phyloP scores from a whole-genome alignment of 2,797 vertebrate genomes.

The Diceros bicornis region DNA sequence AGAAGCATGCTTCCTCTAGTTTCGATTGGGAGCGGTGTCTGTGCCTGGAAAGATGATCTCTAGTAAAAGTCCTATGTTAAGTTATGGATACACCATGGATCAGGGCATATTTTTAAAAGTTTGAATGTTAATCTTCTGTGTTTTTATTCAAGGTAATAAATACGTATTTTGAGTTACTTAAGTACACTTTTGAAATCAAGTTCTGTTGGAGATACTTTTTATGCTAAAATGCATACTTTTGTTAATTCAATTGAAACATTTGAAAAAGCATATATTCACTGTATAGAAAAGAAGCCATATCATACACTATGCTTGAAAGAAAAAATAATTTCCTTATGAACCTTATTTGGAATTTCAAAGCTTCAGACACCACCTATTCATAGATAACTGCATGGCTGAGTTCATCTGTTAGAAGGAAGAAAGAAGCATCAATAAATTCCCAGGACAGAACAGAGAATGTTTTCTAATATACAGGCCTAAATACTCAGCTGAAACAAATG shows the following conservation, averaged over 20 bases:
- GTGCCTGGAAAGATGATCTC: conserved; percentile 73
- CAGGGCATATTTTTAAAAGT: conserved; percentile 31
- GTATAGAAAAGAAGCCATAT: neutral
- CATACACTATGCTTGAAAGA: neutral
- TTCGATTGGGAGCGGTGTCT: conserved; percentile 12
- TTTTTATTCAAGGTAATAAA: conserved; percentile 77
- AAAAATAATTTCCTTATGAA: conserved; percentile 71
- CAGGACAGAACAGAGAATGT: neutral
- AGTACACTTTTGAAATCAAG: conserved; percentile 78
- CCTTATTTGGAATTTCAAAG: conserved; percentile 78
- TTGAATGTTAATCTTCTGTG: conserved; percentile 74
- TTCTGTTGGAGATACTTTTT: conserved; percentile 69
- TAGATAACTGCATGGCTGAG: neutral
- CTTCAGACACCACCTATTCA: neutral
- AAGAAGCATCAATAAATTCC: neutral
- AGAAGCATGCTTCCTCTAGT: conserved; percentile 59
- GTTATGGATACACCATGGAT: conserved; percentile 67
- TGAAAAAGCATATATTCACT: conserved; percentile 58
- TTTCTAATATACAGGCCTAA: neutral
- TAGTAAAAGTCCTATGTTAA: conserved; percentile 75
- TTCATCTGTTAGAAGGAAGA: neutral
- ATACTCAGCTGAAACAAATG: neutral
- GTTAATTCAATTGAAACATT: conserved; percentile 71
- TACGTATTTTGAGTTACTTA: conserved; percentile 77
- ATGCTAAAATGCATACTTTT: conserved; percentile 74